Evolutionary conservation across 2,888 invertebrate genomes (phyloP), one percentile per base, ranked within the genome.

Genomic region (Empis stercorea): DNA sequence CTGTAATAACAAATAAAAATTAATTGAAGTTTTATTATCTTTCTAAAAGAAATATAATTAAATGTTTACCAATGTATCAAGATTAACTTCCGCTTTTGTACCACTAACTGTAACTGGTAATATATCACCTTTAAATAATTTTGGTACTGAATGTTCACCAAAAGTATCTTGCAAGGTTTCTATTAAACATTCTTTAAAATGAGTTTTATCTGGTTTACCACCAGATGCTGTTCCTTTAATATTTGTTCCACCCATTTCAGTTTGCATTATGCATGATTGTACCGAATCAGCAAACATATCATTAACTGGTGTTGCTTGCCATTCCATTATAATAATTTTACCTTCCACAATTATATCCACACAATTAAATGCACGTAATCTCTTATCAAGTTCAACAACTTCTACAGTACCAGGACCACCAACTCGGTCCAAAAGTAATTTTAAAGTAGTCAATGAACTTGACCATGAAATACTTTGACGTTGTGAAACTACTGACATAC

Each of bases 221-320:
- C 77, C 75, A 1, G 76, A 74, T 0, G 76, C 70, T 16, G 78
- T 66, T 45, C 76, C 75, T 57, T 80, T 80, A 2, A 79, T 73
- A 27, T 76, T 75, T 1, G 74, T 73, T 44, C 80, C 80, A 43
- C 81, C 71, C 55, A 78, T 66, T 62, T 87, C 86, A 0, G 91
- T 89, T 65, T 88, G 84, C 57, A 97, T 74, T 36, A 95, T 75
- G 39, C 86, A 91, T 0, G 89, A 87, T 46, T 95, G 75, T 27
- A 94, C 84, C 27, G 96, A 87, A 73, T 99, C 97, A 27, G 97
- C 96, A 70, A 86, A 97, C 93, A 97, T 96, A 70, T 99, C 97
- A 61, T 92, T 86, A 41, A 95, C 85, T 1, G 97, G 95, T 62
- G 86, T 88, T 9, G 95, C 92, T 40, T 82, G 75, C 97, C 97